Base-by-base conservation (phyloP, 2,888 invertebrate species). In the Yponomeuta sedellus region DNA sequence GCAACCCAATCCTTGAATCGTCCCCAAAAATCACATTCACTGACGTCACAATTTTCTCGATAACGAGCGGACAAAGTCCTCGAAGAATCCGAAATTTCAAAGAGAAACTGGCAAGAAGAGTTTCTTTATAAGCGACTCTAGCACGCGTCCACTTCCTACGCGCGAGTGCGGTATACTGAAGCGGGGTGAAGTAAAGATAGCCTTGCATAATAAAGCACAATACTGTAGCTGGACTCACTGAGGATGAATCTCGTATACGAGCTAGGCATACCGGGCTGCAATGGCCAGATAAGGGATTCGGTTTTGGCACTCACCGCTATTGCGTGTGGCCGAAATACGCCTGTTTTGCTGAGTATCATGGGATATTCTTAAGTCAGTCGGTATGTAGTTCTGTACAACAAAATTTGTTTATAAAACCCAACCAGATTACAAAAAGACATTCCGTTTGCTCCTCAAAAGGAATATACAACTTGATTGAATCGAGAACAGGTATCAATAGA, bases 111-210 rank as follows among this genome's bases (percentile, higher is more conserved):
- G 64, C n/a, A 65, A 66, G 16, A 34, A 34, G 34, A 34, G 34
- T 34, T 66, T 56, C 64, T 58, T 64, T 61, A 66, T 61, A 61
- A 52, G 64, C 34, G 59, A 19, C 12, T 61, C 28, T 69, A 69
- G 73, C 75, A 77, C 78, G 75, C 86, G 85, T 82, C 82, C 77
- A 74, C 70, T 77, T 67, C 69, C 69, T 75, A 77, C 78, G 82
- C 75, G 74, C 75, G 78, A 76, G 77, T 77, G 75, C 79, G 73
- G 82, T 80, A 76, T 76, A 86, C 86, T 86, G 80, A 76, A 52
- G 75, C 70, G 70, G 65, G n/a, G 70, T 70, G 70, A 68, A 40
- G 44, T n/a, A 59, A 19, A 25, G 59, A n/a, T n/a, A 25, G 59
- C 12, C 59, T 59, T 59, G 59, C 59, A 59, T 20, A 12, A 16